Conservation (phyloP, 2,888 invertebrate species). For the Apamea anceps region DNA sequence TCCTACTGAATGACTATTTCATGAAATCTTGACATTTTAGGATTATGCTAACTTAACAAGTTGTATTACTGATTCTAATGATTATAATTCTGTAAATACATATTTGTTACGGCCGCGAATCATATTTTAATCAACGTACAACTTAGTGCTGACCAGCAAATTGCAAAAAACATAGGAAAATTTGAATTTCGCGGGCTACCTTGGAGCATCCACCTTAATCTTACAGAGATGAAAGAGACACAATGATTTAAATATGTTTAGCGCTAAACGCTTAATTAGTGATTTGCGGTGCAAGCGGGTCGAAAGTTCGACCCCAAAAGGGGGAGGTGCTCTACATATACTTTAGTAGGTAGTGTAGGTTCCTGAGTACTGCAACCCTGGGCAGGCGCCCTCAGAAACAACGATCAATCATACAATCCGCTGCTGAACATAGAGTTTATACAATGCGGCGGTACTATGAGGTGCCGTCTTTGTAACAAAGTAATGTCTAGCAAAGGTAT, state of each 20-base stretch:
- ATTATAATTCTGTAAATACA: too few species aligned
- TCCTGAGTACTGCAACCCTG: not conserved
- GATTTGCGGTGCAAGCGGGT: not conserved
- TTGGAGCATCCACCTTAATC: too few species aligned
- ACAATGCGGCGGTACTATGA: not conserved
- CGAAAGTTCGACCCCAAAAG: not conserved
- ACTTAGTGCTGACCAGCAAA: too few species aligned
- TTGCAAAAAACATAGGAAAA: too few species aligned
- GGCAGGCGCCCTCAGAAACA: not conserved
- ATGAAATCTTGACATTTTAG: too few species aligned
- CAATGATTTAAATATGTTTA: not conserved
- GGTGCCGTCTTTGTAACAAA: not conserved
- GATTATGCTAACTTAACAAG: too few species aligned
- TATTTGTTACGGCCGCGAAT: too few species aligned
- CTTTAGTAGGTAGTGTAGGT: not conserved
- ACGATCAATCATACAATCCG: not conserved
- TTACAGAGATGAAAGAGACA: not conserved
- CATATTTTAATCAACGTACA: too few species aligned
- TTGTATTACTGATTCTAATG: too few species aligned
- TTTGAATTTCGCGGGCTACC: too few species aligned
- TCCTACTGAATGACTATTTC: too few species aligned
- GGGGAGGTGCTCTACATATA: not conserved
- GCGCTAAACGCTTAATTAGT: not conserved
- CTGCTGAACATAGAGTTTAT: not conserved
- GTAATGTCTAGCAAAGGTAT: too few species aligned